Evolutionary conservation across 1,140 invertebrate genomes (phyloP).

Genomic region (Mya arenaria): DNA sequence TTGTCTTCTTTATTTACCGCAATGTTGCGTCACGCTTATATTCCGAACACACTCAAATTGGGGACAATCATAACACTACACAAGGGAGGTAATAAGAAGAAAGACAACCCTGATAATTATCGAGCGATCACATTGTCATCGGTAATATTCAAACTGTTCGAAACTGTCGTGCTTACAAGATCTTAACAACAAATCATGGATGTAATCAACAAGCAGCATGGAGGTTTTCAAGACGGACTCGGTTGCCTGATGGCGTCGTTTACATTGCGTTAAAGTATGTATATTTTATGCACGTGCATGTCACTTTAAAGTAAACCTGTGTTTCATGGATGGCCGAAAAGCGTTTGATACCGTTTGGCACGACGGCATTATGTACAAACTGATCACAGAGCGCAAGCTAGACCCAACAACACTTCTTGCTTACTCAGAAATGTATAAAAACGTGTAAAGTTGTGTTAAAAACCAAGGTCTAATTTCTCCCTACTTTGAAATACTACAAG

Average conservation of each 20-base stretch:
- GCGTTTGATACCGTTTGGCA: constrained; percentile 20
- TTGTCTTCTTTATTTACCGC: background rate
- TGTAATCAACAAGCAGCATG: background rate
- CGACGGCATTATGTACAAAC: constrained; percentile 3
- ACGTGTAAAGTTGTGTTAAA: background rate
- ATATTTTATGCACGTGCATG: background rate
- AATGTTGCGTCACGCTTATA: background rate
- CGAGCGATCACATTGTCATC: background rate
- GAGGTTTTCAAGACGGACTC: constrained; percentile 1
- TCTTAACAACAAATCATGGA: background rate
- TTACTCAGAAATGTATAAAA: background rate
- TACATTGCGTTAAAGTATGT: background rate
- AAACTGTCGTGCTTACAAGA: background rate
- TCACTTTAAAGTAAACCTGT: constrained; percentile 1
- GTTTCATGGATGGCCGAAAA: constrained; percentile 13
- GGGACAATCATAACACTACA: constrained; percentile 20
- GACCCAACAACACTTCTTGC: constrained; percentile 8
- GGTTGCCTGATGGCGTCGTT: background rate
- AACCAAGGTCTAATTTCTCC: too few species aligned
- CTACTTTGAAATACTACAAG: too few species aligned
- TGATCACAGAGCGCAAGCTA: background rate
- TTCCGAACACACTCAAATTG: constrained; percentile 14
- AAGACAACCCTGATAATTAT: constrained; percentile 9
- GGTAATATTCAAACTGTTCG: background rate
- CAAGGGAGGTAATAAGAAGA: constrained; percentile 16